phyloP scores from a whole-genome alignment of 2,797 vertebrate species.

The Phataginus tetradactyla region DNA sequence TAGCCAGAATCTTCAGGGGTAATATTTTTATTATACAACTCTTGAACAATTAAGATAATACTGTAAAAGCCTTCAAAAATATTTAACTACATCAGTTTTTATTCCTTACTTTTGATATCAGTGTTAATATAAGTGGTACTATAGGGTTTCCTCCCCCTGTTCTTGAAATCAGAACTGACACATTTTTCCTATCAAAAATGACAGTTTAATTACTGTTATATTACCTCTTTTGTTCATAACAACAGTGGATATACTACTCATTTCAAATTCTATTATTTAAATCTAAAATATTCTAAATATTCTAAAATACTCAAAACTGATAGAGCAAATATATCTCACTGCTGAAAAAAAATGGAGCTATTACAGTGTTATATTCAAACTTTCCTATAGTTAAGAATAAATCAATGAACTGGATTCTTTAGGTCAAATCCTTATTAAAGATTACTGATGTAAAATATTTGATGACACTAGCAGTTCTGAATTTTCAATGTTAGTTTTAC shows the following conservation, averaged over 20 bases:
- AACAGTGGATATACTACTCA: background rate
- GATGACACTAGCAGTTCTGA: background rate
- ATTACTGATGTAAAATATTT: background rate
- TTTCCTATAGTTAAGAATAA: background rate
- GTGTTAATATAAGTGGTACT: background rate
- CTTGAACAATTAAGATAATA: background rate
- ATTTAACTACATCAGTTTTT: background rate
- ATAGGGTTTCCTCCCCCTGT: background rate
- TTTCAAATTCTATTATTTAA: background rate
- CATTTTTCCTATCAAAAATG: background rate
- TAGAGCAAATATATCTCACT: background rate
- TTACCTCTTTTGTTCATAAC: background rate
- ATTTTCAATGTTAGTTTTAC: background rate
- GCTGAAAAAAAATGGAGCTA: background rate
- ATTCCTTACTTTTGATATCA: background rate
- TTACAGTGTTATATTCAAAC: background rate
- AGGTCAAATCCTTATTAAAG: background rate
- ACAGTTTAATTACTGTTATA: background rate
- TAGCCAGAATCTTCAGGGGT: background rate
- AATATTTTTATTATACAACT: background rate
- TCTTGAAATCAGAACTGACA: background rate
- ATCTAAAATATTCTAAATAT: background rate
- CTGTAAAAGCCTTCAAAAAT: background rate
- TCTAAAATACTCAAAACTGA: background rate
- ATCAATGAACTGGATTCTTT: background rate